Conservation (phyloP, 2,888 invertebrate genomes). For the Lysandra bellargus region DNA sequence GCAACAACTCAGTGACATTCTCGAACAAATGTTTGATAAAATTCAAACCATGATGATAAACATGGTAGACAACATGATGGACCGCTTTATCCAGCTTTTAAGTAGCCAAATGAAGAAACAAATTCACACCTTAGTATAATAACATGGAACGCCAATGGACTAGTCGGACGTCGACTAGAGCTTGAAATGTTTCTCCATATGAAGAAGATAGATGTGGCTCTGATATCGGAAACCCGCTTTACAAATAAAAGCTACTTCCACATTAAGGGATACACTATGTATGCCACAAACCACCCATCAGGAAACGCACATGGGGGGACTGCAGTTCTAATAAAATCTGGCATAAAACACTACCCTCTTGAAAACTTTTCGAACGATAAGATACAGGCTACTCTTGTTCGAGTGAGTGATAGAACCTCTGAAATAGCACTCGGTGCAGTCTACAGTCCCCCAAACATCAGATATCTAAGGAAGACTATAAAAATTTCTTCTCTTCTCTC, state of each 20-base stretch:
- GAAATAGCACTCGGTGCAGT: not conserved
- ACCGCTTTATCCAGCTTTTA: not conserved
- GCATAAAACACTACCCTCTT: not conserved
- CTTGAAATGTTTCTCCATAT: constrained; percentile 28
- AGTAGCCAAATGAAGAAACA: constrained; percentile 2
- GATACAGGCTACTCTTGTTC: constrained; percentile 16
- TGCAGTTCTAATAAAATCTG: not conserved
- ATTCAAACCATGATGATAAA: not conserved
- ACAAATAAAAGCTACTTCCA: not conserved
- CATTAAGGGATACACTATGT: not conserved
- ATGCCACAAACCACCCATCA: not conserved
- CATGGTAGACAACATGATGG: constrained; percentile 15
- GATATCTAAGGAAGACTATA: not conserved
- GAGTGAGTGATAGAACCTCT: not conserved
- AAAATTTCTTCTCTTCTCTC: too few species aligned
- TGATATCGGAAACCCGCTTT: constrained; percentile 31
- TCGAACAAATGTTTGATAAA: not conserved
- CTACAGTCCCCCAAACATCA: not conserved
- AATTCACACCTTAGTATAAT: constrained; percentile 11
- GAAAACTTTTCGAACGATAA: not conserved
- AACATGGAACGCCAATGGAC: constrained; percentile 30
- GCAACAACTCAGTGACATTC: not conserved
- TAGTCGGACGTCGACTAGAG: constrained; percentile 25
- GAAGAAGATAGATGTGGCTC: constrained; percentile 31
- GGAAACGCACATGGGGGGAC: constrained; percentile 1